A percentile compares a stretch with the other conserved stretches of the same genome.
Evolutionary conservation across 2,888 invertebrate genomes (phyloP).

Genomic region (Anthrax anthrax): DNA sequence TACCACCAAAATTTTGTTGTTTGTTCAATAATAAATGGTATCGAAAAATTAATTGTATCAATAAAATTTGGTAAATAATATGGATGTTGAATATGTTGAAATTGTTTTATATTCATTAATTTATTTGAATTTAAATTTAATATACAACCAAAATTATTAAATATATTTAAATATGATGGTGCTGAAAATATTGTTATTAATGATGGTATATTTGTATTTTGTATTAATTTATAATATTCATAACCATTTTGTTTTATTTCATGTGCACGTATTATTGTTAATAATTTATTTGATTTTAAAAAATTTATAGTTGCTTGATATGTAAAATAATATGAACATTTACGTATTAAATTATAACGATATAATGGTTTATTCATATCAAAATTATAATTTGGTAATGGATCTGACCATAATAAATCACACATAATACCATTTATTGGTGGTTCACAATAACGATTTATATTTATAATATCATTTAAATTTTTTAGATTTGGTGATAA

Average conservation of each 20-base stretch:
- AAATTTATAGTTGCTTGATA: conserved; percentile 99
- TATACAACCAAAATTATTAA: conserved; percentile 97
- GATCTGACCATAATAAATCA: conserved; percentile 96
- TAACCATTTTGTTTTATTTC: conserved; percentile 97
- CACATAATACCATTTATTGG: conserved; percentile 96
- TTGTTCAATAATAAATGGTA: conserved; percentile 94
- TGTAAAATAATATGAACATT: conserved; percentile 63
- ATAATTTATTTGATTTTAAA: conserved; percentile 93
- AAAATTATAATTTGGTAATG: conserved; percentile 92
- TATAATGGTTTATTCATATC: conserved; percentile 28
- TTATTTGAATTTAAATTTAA: conserved; percentile 93
- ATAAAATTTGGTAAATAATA: conserved; percentile 99
- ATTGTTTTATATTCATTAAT: conserved; percentile 98
- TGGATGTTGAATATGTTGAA: conserved; percentile 95
- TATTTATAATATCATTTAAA: conserved; percentile 86
- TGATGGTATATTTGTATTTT: conserved; percentile 95
- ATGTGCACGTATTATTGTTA: conserved; percentile 96
- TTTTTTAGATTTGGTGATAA: conserved; percentile 94
- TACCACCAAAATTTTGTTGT: conserved; percentile 98
- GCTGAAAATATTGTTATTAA: conserved; percentile 97
- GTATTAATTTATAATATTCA: conserved; percentile 97
- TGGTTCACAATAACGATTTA: conserved; percentile 97
- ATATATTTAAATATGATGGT: conserved; percentile 97
- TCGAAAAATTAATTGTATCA: conserved; percentile 98
- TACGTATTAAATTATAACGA: background rate